These are phyloP conservation scores for Heteromurus nitidus DNA, from an alignment of 2,888 invertebrate genomes.

Conservation along the genomic window DNA sequence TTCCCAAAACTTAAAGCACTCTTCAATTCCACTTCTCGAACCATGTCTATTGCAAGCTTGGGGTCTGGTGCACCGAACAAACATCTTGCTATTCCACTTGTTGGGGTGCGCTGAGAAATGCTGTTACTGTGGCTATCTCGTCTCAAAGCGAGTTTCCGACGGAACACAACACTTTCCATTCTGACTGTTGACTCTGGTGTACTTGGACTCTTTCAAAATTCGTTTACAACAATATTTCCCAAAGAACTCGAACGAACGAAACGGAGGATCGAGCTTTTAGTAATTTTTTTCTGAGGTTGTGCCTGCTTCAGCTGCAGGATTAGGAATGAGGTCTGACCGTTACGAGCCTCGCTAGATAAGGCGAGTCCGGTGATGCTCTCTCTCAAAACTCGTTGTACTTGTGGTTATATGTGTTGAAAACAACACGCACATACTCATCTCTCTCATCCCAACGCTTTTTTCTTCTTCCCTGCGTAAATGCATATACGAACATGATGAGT, in stretches of 20 bases:
- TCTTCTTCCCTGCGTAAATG: not conserved
- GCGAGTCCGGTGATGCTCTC: not conserved
- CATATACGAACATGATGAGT: not conserved
- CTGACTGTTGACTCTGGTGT: too few species aligned
- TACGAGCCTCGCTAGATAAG: constrained; percentile 26
- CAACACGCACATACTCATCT: not conserved
- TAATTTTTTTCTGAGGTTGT: too few species aligned
- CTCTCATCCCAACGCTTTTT: not conserved
- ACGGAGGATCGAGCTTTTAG: too few species aligned
- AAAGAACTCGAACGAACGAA: too few species aligned
- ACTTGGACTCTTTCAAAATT: too few species aligned
- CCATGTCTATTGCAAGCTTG: constrained; percentile 32
- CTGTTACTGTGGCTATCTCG: not conserved
- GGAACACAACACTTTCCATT: too few species aligned
- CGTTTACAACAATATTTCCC: too few species aligned
- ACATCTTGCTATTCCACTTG: constrained; percentile 22
- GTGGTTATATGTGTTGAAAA: too few species aligned
- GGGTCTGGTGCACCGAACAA: constrained; percentile 61
- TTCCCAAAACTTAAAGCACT: constrained; percentile 49
- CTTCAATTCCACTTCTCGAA: constrained; percentile 43
- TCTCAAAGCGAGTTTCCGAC: too few species aligned
- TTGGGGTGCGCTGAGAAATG: not conserved
- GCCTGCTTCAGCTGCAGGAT: constrained; percentile 54
- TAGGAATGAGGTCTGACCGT: constrained; percentile 51
- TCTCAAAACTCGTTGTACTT: too few species aligned